Evolutionary conservation across 2,113 vertebrate genomes (phyloP).

Genomic region (Paradisaea rubra): DNA sequence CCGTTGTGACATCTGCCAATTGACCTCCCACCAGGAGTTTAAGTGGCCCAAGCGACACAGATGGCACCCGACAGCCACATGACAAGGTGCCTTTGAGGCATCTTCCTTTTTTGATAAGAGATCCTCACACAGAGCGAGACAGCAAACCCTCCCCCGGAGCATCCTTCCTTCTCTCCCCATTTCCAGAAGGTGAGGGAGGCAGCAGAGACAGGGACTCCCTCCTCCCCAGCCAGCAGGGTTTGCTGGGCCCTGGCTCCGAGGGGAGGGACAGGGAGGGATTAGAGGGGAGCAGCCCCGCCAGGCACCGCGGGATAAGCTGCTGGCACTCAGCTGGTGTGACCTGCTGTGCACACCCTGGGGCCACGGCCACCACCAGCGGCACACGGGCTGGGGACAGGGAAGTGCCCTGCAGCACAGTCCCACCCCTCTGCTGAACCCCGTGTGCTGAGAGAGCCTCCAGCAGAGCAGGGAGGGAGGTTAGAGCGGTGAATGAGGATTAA

Average conservation of each 20-base stretch:
- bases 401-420: neutral
- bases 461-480: neutral
- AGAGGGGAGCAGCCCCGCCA: neutral
- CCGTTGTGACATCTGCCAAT: neutral
- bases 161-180: neutral
- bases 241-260: neutral
- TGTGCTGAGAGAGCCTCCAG: accelerated
- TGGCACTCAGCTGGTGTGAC: neutral
- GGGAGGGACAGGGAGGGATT: neutral
- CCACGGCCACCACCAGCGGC: no score
- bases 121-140: accelerated
- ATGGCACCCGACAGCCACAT: neutral
- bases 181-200: neutral
- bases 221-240: neutral
- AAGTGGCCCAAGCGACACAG: neutral
- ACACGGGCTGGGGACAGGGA: neutral
- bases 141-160: neutral
- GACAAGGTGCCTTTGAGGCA: neutral
- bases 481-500: accelerated
- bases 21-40: neutral
- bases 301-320: neutral
- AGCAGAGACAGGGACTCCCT: neutral
- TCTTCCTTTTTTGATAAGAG: neutral
- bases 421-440: accelerated
- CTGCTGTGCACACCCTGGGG: accelerated